Percentiles rank a stretch among this genome's conserved stretches.
These are phyloP conservation scores for Acleris cristana DNA, from an alignment of 2,888 invertebrate genomes.

Conservation along the genomic window DNA sequence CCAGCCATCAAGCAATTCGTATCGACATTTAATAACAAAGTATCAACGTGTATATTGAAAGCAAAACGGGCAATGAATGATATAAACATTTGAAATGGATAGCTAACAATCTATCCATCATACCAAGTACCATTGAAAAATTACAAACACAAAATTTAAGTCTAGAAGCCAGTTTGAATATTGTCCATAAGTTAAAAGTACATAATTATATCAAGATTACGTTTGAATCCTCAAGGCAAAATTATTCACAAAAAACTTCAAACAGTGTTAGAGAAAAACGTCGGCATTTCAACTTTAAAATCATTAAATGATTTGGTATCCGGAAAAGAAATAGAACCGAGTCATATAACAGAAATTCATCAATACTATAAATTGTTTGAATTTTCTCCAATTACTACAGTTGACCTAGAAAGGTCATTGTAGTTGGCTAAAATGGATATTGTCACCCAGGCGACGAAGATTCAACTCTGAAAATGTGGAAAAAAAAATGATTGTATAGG, in stretches of 20 bases:
- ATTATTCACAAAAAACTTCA: slow-evolving; percentile 18
- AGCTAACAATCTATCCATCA: not conserved
- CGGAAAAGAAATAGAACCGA: slow-evolving; percentile 9
- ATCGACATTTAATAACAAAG: not conserved
- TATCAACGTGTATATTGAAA: not conserved
- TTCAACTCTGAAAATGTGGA: slow-evolving; percentile 15
- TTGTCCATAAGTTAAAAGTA: slow-evolving; percentile 4
- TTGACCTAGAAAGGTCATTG: slow-evolving; percentile 17
- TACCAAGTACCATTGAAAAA: no score
- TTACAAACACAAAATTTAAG: slow-evolving; percentile 15
- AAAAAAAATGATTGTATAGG: slow-evolving; percentile 5
- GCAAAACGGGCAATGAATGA: not conserved
- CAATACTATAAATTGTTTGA: slow-evolving; percentile 15
- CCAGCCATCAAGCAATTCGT: slow-evolving; percentile 12
- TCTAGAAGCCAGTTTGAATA: not conserved
- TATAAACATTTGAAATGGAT: slow-evolving; percentile 14
- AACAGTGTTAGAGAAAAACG: slow-evolving; percentile 14
- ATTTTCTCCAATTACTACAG: slow-evolving; percentile 14
- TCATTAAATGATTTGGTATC: slow-evolving; percentile 16
- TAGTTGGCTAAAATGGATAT: slow-evolving; percentile 8
- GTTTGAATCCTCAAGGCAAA: slow-evolving; percentile 16
- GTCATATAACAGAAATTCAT: slow-evolving; percentile 5
- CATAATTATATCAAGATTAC: slow-evolving; percentile 14
- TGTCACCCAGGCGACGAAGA: slow-evolving; percentile 10
- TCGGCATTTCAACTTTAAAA: slow-evolving; percentile 13